Base-by-base conservation (phyloP, 2,888 invertebrate species). In the Lasioglossum oenotherae region DNA sequence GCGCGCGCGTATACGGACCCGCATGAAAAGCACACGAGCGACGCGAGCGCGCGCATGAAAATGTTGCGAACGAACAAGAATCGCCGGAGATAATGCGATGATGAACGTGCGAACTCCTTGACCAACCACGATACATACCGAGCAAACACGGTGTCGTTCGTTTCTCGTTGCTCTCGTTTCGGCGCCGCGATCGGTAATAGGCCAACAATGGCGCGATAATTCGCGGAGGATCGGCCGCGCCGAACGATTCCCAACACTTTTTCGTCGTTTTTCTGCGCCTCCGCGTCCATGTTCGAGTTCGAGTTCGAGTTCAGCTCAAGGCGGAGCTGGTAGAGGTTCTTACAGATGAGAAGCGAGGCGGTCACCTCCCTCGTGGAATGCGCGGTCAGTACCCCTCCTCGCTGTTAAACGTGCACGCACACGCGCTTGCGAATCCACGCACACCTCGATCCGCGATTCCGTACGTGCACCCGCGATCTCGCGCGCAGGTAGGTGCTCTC, bases 331-430 rank as follows among this genome's bases (percentile, higher is more conserved):
- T 85, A 82, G 87, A 89, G 88, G 82, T 78, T 87, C 89, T 60
- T 81, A 38, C 83, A 80, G 83, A 88, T 77, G 86, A 86, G 89
- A 78, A 81, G 91, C 67, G 87, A 90, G 92, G 88, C 91, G 92
- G 92, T 92, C 93, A 90, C 91, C 91, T 92, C 87, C 88, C 88
- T 89, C 88, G 87, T 92, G 93, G 93, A 93, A 93, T 93, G 92
- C 89, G 92, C 92, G 93, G 93, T 93, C 93, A 92, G 92, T 91
- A 92, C 91, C 91, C 92, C 92, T 88, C 86, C 88, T 87, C 73
- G 80, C 81, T 80, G 84, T 77, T 74, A 80, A 80, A 85, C 88
- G 83, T 84, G 82, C 82, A 86, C 82, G 79, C 81, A 67, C 67
- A 74, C 60, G 71, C 76, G 19, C n/a, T 31, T 73, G 53, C 53